phyloP scores from a whole-genome alignment of 2,888 invertebrate genomes.

The Camponotus fellah region DNA sequence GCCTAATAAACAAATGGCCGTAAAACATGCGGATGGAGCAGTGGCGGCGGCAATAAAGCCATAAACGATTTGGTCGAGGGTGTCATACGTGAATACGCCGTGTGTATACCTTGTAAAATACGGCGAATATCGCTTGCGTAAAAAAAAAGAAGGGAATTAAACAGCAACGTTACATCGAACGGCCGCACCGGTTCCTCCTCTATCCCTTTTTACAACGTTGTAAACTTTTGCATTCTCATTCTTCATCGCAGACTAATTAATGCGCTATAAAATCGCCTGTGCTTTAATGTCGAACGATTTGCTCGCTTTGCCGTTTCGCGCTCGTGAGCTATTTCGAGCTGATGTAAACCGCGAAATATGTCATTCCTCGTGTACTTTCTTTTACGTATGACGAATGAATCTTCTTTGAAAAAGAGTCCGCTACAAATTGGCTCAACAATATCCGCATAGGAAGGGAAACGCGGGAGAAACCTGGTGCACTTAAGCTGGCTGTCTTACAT shows the following conservation, averaged over 20 bases:
- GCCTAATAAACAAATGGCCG: slow-evolving; percentile 67
- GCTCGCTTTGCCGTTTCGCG: slow-evolving; percentile 34
- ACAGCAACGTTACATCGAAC: slow-evolving; percentile 35
- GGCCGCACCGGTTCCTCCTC: not conserved
- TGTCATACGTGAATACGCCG: slow-evolving; percentile 62
- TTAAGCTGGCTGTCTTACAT: not conserved
- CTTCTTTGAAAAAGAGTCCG: not conserved
- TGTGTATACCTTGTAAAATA: slow-evolving; percentile 62
- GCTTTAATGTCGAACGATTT: slow-evolving; percentile 62
- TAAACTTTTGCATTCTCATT: slow-evolving; percentile 76
- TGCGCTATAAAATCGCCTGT: slow-evolving; percentile 74
- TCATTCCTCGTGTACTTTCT: not conserved
- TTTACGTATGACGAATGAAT: not conserved
- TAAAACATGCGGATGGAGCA: slow-evolving; percentile 65
- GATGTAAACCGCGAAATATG: not conserved
- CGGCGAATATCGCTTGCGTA: slow-evolving; percentile 53
- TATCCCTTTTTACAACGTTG: slow-evolving; percentile 72
- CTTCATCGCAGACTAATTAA: slow-evolving; percentile 75
- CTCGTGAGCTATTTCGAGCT: slow-evolving; percentile 25
- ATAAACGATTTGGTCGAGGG: slow-evolving; percentile 69
- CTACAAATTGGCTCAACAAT: not conserved
- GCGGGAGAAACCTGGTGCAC: not conserved
- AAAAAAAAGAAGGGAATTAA: slow-evolving; percentile 63
- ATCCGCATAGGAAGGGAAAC: slow-evolving; percentile 6
- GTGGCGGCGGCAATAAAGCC: slow-evolving; percentile 63